Conservation (phyloP, 2,888 invertebrate species). For the Lasioglossum morio region DNA sequence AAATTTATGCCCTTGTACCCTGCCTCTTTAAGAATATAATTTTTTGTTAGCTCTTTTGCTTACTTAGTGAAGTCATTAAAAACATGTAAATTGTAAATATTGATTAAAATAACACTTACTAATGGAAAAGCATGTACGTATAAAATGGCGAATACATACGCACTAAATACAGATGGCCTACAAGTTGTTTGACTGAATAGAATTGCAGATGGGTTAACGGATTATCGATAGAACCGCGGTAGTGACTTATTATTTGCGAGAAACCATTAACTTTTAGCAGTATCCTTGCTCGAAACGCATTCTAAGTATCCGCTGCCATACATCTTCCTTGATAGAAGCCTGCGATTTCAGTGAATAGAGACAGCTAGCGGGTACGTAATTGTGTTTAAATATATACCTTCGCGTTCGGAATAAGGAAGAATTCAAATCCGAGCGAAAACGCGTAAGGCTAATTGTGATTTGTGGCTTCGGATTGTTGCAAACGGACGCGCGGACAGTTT, state of each 20-base stretch:
- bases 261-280: slow-evolving; percentile 31
- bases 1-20: no score
- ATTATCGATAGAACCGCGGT: slow-evolving; percentile 1
- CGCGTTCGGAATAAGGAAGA: slow-evolving; percentile 57
- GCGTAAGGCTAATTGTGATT: slow-evolving; percentile 67
- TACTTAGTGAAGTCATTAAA: no score
- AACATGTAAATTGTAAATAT: no score
- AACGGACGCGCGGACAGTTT: slow-evolving; percentile 62
- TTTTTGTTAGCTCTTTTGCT: no score
- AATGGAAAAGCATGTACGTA: background rate
- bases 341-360: slow-evolving; percentile 66
- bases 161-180: background rate
- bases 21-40: no score
- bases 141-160: background rate
- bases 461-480: slow-evolving; percentile 67
- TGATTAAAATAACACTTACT: no score
- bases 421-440: slow-evolving; percentile 56
- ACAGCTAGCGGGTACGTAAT: slow-evolving; percentile 64
- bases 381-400: slow-evolving; percentile 69
- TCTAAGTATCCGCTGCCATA: slow-evolving; percentile 54
- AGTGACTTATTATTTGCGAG: slow-evolving; percentile 31
- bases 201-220: background rate
- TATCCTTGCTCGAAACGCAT: slow-evolving; percentile 21
- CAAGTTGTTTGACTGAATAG: background rate
- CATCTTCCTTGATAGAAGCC: slow-evolving; percentile 58